Base-by-base conservation (phyloP, 2,113 vertebrate species). In the Corythornis madagascariensis region DNA sequence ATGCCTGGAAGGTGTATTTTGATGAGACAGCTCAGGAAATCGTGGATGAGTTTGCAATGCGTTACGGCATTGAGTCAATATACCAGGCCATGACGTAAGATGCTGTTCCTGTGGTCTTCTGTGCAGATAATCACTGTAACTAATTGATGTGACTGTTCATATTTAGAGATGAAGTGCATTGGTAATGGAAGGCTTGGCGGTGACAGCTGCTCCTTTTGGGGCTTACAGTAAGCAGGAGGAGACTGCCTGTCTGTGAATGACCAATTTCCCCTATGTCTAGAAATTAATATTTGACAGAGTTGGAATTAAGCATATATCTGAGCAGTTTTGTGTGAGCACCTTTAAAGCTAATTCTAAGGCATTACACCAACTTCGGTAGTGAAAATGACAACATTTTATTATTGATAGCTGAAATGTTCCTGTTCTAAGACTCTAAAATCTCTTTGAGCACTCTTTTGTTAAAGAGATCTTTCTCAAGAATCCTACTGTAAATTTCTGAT, bases 11-110 rank as follows among this genome's bases (percentile, higher is more conserved):
- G 91, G 98, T 99, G 87, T 99, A 99, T 97, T 99, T 98, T 82
- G 99, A 99, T 48, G 99, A 99, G 79, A 99, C 99, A 53, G 98
- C 98, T 11, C 99, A 99, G 94, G 99, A 99, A 94, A 98, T 99
- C 3, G 99, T 99, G 92, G 99, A 99, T 87, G 99, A 99, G 95
- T 99, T 99, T 92, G 99, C 99, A 40, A 99, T 99, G 98, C 99
- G 99, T 83, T 99, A 99, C 10, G 99, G 99, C 85, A 99, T 99
- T 33, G 99, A 99, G 77, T 99, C 99, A 5, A 99, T 99, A 96
- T 99, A 99, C 95, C 99, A 99, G 94, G 99, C 99, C 91, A 99
- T 99, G 99, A 99, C 99, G 99, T 99, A 97, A 98, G 99, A 97
- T 52, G 74, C n/a, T 2, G 33, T 86, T 78, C 2, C 0, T 60